Base-by-base conservation (phyloP, 2,888 invertebrate species). In the Meloe dianella region DNA sequence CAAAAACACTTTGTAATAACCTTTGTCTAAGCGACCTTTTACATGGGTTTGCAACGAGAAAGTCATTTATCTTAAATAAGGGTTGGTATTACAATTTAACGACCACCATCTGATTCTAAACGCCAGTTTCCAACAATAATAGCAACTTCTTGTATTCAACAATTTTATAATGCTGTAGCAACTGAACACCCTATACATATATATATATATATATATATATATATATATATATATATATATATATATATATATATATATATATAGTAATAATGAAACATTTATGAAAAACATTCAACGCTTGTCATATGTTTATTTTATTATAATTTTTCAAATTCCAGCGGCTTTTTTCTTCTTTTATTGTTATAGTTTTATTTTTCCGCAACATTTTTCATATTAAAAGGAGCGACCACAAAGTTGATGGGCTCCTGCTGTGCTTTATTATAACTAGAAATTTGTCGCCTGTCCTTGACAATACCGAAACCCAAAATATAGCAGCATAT, bases 1-100 rank as follows among this genome's bases (percentile, higher is more conserved):
- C 79, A 76, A 79, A 81, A 83, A 82, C 82, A 82, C 81, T 82
- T 82, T 82, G 83, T 82, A 82, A 79, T 80, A 80, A 82, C 81
- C 81, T 80, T 82, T 82, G 81, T 82, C 79, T 80, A 80, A 82
- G 78, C 79, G 80, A 80, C 81, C 81, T 81, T 79, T 82, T 82
- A 82, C 82, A 83, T 79, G 80, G 80, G 79, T 81, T 81, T 80
- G 76, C 78, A 77, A 79, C 77, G 79, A 82, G 81, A 82, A 81
- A 81, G 79, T 83, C 79, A 82, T 82, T 82, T 81, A 82, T 83
- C 82, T 82, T 80, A 78, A 81, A 81, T 81, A 80, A 79, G 82
- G 80, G 81, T 81, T 80, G 79, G 77, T 79, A 79, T 80, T 80
- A 79, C 78, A 72, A 78, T 79, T 80, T 79, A 79, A 79, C 77